Evolutionary conservation across 2,888 invertebrate species (phyloP).

Genomic region (Apamea crenata): DNA sequence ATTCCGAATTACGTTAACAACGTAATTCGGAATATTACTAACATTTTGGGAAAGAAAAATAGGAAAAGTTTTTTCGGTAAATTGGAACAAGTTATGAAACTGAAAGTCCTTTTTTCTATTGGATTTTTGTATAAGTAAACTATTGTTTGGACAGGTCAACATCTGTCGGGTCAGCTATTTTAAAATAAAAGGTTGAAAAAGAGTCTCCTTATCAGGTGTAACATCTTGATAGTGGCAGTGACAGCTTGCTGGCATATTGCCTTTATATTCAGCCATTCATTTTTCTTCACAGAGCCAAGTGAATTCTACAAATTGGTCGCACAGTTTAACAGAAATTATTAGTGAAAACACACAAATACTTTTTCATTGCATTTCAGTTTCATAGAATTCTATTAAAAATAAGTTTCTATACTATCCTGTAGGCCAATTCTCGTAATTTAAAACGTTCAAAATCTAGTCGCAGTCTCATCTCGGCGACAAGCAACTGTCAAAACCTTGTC

Average conservation of each 20-base stretch:
- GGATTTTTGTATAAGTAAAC: not conserved
- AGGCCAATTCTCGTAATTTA: too few relatives aligned
- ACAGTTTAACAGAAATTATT: not conserved
- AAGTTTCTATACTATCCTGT: not conserved
- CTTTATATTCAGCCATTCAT: slow-evolving; percentile 22
- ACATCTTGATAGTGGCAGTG: slow-evolving; percentile 23
- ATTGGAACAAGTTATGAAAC: not conserved
- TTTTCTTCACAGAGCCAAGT: slow-evolving; percentile 8
- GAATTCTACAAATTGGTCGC: slow-evolving; percentile 18
- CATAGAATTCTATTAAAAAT: not conserved
- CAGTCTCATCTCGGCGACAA: too few relatives aligned
- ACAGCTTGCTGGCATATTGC: slow-evolving; percentile 40
- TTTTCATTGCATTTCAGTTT: not conserved
- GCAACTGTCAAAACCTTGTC: too few relatives aligned
- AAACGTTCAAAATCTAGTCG: too few relatives aligned
- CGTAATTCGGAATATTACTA: too few relatives aligned
- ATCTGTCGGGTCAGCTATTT: not conserved
- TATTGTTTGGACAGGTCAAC: not conserved
- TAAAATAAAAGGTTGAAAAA: not conserved
- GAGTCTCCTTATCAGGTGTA: slow-evolving; percentile 15
- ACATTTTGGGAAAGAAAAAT: not conserved
- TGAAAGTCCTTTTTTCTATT: not conserved
- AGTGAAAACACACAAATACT: not conserved
- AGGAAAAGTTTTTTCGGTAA: not conserved
- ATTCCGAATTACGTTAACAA: not conserved